Evolutionary conservation across 2,797 vertebrate species (phyloP), one percentile per base, ranked within the genome.

Genomic region (Gymnothorax reevesii): DNA sequence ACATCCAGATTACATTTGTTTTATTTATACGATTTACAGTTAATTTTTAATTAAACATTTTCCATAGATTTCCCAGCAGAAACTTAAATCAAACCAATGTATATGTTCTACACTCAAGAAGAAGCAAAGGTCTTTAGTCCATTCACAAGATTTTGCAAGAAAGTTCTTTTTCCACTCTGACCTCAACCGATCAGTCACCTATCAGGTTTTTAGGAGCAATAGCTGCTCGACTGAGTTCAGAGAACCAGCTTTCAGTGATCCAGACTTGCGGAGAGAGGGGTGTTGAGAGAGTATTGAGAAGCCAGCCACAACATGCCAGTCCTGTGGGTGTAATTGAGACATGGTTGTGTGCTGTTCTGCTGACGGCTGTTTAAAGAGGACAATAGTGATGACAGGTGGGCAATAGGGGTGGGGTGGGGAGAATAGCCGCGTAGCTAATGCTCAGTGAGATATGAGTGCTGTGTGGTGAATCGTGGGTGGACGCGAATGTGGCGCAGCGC

Each of bases 291-390:
- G 33, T 6, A 17, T 8, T 15, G 27, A 75, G 71, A 13, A 75
- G 13, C 75, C 49, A n/a, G 75, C 42, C 49, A 79, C 75, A 79
- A 52, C 17, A 54, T 79, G 75, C 75, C 75, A 79, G 49, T 79
- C 42, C 15, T 49, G 13, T 42, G 13, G 2, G 33, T 77, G 73
- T 73, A 49, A 17, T 77, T 13, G 6, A 79, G 42, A 79, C 75
- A 79, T 54, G 17, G 8, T 42, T 12, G 49, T 79, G 17, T 22
- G 42, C 73, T 9, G 20, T 49, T 79, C 13, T 15, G 10, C 75
- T 79, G 49, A 79, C 2, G 42, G 42, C 7, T 20, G n/a, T 52
- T 79, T 79, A 79, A 22, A 79, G 42, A n/a, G 71, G 42, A 79
- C 42, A 79, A 79, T 54, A 79, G 49, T 52, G 49, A 42, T 64